These are phyloP conservation scores for Theonella swinhoei DNA, from an alignment of 37 sponge, comb jelly and placozoan genomes.

Conservation along the genomic window DNA sequence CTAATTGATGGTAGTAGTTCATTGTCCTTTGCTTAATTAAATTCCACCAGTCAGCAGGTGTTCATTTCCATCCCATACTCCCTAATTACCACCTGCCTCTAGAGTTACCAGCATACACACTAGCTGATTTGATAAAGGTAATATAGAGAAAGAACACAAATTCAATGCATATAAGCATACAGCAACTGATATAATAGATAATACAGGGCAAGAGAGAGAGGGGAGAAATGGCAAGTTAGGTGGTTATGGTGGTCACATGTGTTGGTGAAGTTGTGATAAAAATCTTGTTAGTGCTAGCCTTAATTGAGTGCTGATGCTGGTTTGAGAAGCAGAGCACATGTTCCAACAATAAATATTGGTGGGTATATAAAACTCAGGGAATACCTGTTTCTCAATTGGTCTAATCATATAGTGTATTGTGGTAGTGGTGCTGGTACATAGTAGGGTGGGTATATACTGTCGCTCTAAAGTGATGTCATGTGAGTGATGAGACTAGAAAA, in stretches of 20 bases:
- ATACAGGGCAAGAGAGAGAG: constrained; percentile 8
- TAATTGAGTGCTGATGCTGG: background rate
- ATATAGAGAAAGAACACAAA: too few species aligned
- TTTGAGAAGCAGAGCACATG: background rate
- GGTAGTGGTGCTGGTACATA: background rate
- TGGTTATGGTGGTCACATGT: background rate
- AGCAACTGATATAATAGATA: too few species aligned
- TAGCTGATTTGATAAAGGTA: too few species aligned
- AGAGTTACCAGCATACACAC: too few species aligned
- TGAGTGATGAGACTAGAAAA: background rate
- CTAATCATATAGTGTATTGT: too few species aligned
- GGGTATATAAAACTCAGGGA: background rate
- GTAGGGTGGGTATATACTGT: background rate
- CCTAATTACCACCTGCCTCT: too few species aligned
- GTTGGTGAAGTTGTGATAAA: background rate
- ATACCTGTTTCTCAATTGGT: background rate
- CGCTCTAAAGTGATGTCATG: background rate
- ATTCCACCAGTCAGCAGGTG: too few species aligned
- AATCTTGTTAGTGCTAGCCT: background rate
- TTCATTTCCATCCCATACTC: too few species aligned
- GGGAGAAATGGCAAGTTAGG: background rate
- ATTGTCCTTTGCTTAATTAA: too few species aligned
- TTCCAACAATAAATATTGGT: background rate
- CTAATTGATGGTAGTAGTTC: too few species aligned
- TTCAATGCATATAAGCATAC: too few species aligned